Conservation (phyloP, 2,888 invertebrate species). For the Drosophila robusta region DNA sequence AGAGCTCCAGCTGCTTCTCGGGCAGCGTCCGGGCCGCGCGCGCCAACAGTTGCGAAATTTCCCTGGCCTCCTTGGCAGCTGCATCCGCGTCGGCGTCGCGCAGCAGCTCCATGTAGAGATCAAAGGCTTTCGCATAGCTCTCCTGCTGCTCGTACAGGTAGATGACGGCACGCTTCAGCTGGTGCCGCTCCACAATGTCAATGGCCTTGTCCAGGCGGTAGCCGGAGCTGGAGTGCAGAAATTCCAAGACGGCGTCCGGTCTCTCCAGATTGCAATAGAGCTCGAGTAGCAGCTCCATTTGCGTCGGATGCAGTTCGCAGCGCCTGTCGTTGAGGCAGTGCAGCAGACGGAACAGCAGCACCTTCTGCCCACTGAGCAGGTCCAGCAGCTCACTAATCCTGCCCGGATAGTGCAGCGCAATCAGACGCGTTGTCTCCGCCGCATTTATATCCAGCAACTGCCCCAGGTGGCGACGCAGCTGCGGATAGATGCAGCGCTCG, state of each 20-base stretch:
- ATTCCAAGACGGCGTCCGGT: constrained; percentile 86
- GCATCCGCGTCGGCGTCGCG: constrained; percentile 51
- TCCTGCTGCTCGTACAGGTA: constrained; percentile 91
- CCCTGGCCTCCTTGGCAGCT: constrained; percentile 61
- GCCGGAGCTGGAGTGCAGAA: constrained; percentile 86
- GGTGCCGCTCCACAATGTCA: constrained; percentile 88
- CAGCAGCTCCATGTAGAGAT: constrained; percentile 86
- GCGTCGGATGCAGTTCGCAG: constrained; percentile 82
- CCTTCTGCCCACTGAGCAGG: constrained; percentile 57
- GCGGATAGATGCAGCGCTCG: constrained; percentile 85
- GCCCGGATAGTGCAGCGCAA: constrained; percentile 87
- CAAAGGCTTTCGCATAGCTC: constrained; percentile 90
- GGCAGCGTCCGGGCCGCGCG: constrained; percentile 85
- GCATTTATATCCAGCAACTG: constrained; percentile 87
- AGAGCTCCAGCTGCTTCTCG: constrained; percentile 84
- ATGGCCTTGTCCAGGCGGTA: constrained; percentile 89
- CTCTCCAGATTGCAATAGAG: constrained; percentile 88
- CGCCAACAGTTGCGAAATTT: constrained; percentile 63
- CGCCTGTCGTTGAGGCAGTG: constrained; percentile 86
- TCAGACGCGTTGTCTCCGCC: constrained; percentile 88
- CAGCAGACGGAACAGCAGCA: constrained; percentile 86
- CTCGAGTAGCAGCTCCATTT: constrained; percentile 88
- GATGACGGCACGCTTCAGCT: constrained; percentile 89
- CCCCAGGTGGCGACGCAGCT: constrained; percentile 85
- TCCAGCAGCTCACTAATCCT: constrained; percentile 85